Conservation (phyloP, 2,797 vertebrate genomes). For the Mus spretus region DNA sequence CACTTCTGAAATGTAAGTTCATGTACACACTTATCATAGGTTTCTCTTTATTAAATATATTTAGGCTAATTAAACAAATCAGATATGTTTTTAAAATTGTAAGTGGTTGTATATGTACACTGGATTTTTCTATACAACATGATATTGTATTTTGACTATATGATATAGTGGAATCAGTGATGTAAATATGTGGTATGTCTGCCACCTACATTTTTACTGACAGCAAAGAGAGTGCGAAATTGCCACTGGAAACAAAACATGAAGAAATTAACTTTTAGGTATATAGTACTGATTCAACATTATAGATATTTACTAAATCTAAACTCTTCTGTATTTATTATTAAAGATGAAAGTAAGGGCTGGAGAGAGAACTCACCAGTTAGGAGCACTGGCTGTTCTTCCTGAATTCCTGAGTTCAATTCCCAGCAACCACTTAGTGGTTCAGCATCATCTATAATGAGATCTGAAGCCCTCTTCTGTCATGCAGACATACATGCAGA, state of each 20-base stretch:
- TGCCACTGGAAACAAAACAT: conserved; percentile 52
- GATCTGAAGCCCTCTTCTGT: too few species aligned
- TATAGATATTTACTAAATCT: conserved; percentile 48
- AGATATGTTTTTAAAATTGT: conserved; percentile 78
- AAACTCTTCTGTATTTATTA: conserved; percentile 54
- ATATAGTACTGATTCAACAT: conserved; percentile 13
- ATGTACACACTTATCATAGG: neutral
- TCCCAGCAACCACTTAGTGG: too few species aligned
- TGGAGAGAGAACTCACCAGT: too few species aligned
- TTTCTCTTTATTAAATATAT: conserved; percentile 40
- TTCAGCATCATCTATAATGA: too few species aligned
- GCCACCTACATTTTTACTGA: conserved; percentile 62
- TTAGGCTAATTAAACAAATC: conserved; percentile 74
- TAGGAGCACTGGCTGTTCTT: too few species aligned
- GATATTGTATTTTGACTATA: conserved; percentile 66
- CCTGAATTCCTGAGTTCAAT: too few species aligned
- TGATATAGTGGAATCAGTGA: conserved; percentile 53
- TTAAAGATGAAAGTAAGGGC: conserved; percentile 52
- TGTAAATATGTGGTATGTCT: conserved; percentile 64
- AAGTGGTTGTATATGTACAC: conserved; percentile 73
- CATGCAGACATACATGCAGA: too few species aligned
- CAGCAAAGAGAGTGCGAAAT: conserved; percentile 72
- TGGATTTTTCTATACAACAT: conserved; percentile 65
- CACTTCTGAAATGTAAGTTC: conserved; percentile 16
- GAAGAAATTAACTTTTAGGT: conserved; percentile 62